phyloP scores from a whole-genome alignment of 2,797 vertebrate genomes.

The Sparidentex hasta region DNA sequence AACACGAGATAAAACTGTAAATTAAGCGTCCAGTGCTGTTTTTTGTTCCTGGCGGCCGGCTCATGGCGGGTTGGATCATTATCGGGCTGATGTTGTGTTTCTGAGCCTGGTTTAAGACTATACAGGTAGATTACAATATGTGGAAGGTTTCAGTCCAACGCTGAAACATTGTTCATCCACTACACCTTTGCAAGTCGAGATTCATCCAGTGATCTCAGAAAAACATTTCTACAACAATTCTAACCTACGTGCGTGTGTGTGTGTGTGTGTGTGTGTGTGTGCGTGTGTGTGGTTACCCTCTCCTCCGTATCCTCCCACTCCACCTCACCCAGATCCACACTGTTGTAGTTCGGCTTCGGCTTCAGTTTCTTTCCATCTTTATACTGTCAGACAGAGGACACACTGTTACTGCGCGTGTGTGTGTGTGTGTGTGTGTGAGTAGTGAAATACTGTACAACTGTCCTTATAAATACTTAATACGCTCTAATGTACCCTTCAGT shows the following conservation, averaged over 20 bases:
- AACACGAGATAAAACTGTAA: neutral
- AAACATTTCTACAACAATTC: no score
- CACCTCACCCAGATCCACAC: constrained; percentile 95
- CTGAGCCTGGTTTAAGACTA: neutral
- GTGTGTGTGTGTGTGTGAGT: constrained; percentile 19
- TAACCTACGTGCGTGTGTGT: neutral
- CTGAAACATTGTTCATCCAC: neutral
- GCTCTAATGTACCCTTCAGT: constrained; percentile 30
- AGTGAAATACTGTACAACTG: constrained; percentile 37
- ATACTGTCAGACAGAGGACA: constrained; percentile 83
- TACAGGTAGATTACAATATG: neutral
- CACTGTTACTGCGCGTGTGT: constrained; percentile 19
- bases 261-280: constrained; percentile 12
- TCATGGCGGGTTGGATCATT: no score
- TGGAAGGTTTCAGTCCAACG: neutral
- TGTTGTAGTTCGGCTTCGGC: constrained; percentile 97
- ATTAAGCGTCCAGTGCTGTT: neutral
- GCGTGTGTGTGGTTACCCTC: constrained; percentile 81
- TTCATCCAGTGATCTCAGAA: neutral
- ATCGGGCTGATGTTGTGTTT: neutral
- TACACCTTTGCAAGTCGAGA: neutral
- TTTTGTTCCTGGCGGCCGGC: neutral
- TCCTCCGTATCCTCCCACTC: constrained; percentile 95
- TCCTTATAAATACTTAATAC: constrained; percentile 45
- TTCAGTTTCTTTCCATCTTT: constrained; percentile 94